Conservation (phyloP, 2,888 invertebrate genomes). For the Rotaria sp. region DNA sequence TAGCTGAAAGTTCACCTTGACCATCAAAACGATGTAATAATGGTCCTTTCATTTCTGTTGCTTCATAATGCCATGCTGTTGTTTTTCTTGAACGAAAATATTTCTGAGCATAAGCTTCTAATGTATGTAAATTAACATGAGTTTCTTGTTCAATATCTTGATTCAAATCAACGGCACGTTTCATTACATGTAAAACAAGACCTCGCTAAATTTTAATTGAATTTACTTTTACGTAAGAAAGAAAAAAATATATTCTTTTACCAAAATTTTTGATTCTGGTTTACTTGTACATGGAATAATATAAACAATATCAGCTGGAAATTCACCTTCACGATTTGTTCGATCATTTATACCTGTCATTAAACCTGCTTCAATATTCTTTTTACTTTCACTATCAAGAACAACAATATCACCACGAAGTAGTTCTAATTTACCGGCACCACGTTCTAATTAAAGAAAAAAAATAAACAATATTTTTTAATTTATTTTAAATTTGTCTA, state of each 20-base stretch:
- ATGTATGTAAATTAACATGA: slow-evolving; percentile 1
- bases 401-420: slow-evolving; percentile 18
- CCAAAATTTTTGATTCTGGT: not conserved
- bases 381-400: not conserved
- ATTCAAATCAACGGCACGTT: not conserved
- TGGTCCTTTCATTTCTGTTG: not conserved
- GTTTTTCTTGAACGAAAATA: not conserved
- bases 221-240: not conserved
- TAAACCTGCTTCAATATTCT: not conserved
- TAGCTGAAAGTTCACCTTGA: not conserved
- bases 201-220: not conserved
- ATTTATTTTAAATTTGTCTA: not conserved
- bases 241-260: not conserved
- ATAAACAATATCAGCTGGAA: slow-evolving; percentile 13
- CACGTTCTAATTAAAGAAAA: not conserved
- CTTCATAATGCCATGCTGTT: slow-evolving; percentile 8
- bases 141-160: not conserved
- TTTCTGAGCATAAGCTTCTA: slow-evolving; percentile 5
- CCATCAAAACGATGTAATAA: not conserved
- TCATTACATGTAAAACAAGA: slow-evolving; percentile 17
- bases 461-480: not conserved
- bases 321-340: slow-evolving; percentile 21
- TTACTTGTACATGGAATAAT: slow-evolving; percentile 19
- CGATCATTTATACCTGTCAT: slow-evolving; percentile 14
- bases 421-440: slow-evolving; percentile 26